Conservation (phyloP, 2,888 invertebrate species). For the Pseudanteris insignis region DNA sequence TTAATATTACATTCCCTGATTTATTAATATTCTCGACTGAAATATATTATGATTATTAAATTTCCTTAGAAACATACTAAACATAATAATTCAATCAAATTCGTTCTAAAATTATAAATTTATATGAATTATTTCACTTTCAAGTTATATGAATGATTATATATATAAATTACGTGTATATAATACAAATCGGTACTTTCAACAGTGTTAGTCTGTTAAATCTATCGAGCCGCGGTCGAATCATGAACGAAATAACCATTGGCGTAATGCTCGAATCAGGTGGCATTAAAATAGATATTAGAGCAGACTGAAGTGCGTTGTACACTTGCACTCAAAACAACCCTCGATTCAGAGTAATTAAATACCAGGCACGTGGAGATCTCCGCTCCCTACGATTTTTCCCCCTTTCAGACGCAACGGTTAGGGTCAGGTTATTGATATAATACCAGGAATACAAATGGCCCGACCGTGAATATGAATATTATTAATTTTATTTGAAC, state of each 20-base stretch:
- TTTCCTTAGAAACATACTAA: too few species aligned
- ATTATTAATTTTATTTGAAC: conserved; percentile 59
- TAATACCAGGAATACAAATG: conserved; percentile 57
- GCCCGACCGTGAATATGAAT: conserved; percentile 62
- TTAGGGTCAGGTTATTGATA: conserved; percentile 60
- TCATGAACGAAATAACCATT: too few species aligned
- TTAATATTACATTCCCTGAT: too few species aligned
- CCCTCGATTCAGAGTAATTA: conserved; percentile 57
- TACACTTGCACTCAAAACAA: conserved; percentile 45
- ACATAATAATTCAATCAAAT: too few species aligned
- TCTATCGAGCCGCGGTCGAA: not conserved
- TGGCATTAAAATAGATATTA: conserved; percentile 34
- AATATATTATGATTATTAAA: too few species aligned
- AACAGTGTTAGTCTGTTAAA: not conserved
- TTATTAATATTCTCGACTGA: too few species aligned
- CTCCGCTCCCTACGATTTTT: conserved; percentile 43
- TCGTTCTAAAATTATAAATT: too few species aligned
- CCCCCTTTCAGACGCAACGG: conserved; percentile 43
- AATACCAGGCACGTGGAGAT: conserved; percentile 59
- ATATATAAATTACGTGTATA: too few species aligned
- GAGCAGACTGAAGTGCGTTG: conserved; percentile 25
- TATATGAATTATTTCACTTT: too few species aligned
- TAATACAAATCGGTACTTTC: too few species aligned
- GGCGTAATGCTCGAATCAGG: conserved; percentile 11
- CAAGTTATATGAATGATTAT: too few species aligned